Evolutionary conservation across 2,113 vertebrate species (phyloP).

Genomic region (Varanus salvator): DNA sequence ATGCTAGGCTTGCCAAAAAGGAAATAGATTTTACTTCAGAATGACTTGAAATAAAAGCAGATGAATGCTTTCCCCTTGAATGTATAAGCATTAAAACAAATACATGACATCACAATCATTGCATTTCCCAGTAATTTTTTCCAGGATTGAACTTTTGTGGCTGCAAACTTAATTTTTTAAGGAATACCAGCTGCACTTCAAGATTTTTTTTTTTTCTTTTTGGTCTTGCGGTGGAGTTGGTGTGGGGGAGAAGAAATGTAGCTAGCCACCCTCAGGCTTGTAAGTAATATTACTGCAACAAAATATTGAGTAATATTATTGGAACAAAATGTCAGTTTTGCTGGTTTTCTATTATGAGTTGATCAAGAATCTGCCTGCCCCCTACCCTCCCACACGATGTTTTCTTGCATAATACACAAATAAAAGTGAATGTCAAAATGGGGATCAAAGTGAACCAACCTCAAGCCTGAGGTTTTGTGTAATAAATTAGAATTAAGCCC

Average conservation of each 20-base stretch:
- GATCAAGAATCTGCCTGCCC: conserved; percentile 6
- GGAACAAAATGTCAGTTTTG: background rate
- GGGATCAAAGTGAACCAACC: background rate
- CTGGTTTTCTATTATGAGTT: background rate
- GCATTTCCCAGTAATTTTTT: conserved; percentile 43
- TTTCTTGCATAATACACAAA: background rate
- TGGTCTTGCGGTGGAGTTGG: too few species aligned
- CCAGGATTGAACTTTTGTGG: conserved; percentile 42
- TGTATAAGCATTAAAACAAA: conserved; percentile 47
- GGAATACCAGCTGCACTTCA: conserved; percentile 40
- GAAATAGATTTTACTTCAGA: conserved; percentile 15
- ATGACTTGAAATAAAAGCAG: conserved; percentile 49
- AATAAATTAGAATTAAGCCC: background rate
- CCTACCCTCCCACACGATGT: background rate
- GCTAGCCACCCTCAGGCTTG: background rate
- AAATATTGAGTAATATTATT: background rate
- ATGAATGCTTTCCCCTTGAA: conserved; percentile 46
- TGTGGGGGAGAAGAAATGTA: background rate
- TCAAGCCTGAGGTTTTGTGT: background rate
- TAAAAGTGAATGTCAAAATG: background rate
- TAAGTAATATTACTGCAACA: accelerated
- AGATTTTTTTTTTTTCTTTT: background rate
- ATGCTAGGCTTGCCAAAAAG: conserved; percentile 30
- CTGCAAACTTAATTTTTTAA: conserved; percentile 50
- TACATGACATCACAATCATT: conserved; percentile 18